These are phyloP conservation scores for Clitarchus hookeri DNA, from an alignment of 2,888 invertebrate species.

Conservation along the genomic window DNA sequence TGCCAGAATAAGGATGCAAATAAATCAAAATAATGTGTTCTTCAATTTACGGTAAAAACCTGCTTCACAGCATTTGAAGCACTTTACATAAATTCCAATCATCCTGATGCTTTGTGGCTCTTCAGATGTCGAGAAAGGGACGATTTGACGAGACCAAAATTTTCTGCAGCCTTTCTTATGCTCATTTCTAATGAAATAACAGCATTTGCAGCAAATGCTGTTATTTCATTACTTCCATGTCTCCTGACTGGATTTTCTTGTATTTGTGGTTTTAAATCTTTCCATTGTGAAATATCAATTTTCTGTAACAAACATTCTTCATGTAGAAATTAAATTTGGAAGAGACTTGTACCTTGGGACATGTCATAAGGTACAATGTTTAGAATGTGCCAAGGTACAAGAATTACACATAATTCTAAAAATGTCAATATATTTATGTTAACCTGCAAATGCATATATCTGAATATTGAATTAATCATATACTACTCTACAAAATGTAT, in stretches of 20 bases:
- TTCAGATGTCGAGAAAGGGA: neutral
- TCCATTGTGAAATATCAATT: neutral
- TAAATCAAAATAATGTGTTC: neutral
- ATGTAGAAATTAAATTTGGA: neutral
- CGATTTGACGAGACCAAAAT: neutral
- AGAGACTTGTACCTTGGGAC: neutral
- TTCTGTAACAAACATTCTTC: neutral
- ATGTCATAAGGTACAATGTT: neutral
- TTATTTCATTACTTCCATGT: too few species aligned
- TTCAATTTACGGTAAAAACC: neutral
- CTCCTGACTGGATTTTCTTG: neutral
- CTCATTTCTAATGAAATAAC: neutral
- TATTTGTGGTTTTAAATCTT: neutral
- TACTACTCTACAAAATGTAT: neutral
- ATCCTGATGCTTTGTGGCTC: neutral
- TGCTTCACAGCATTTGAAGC: neutral
- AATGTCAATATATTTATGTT: neutral
- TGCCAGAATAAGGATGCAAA: too few species aligned
- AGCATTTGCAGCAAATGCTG: neutral
- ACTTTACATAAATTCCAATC: neutral
- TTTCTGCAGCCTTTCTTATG: neutral
- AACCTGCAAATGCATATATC: neutral
- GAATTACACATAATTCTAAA: neutral
- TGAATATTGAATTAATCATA: neutral
- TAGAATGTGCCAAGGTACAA: neutral